Evolutionary conservation across 1,140 invertebrate species (phyloP), one percentile per base, ranked within the genome.

Genomic region (Oryzaephilus surinamensis): DNA sequence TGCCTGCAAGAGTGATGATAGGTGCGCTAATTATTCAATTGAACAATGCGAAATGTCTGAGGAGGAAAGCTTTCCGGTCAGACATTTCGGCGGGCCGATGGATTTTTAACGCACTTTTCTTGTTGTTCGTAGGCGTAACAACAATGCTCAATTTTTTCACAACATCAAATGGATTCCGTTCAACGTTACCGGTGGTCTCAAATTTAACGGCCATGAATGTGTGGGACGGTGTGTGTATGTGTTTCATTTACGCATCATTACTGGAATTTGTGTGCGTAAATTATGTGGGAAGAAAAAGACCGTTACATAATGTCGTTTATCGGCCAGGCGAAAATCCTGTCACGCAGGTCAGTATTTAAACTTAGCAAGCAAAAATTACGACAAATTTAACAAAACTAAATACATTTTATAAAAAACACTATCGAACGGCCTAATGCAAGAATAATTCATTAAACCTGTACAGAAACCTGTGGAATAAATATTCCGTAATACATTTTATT

Each of bases 131-230:
- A 88, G 84, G 86, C 63, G 89, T 94, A 58, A 93, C 90, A 50
- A 94, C 90, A 64, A 94, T 94, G 90, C 79, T 94, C 77, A 93
- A 93, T 72, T 93, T 93, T 76, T 93, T 93, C 80, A 94, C 90
- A 49, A 94, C 89, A 55, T 89, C 84, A 38, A 89, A 86, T 58
- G 83, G 83, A 57, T 89, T 87, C 64, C 78, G 84, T 54, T 84
- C 81, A 49, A 92, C 88, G 28, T 70, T 93, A 57, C 90, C 90
- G 3, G 89, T 93, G 31, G 89, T 93, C 31, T 92, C 88, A 8
- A 92, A 93, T 64, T 63, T 94, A 51, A 91, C 86, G 33, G 90
- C 90, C 7, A 93, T 94, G 88, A 94, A 94, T 66, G 84, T 93
- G 7, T 93, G 89, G 89, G 90, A 93, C 58, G 87, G 88, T 35